Percentiles rank a stretch among this genome's conserved stretches.
Evolutionary conservation across 2,797 vertebrate genomes (phyloP).

Genomic region (Astyanax mexicanus): DNA sequence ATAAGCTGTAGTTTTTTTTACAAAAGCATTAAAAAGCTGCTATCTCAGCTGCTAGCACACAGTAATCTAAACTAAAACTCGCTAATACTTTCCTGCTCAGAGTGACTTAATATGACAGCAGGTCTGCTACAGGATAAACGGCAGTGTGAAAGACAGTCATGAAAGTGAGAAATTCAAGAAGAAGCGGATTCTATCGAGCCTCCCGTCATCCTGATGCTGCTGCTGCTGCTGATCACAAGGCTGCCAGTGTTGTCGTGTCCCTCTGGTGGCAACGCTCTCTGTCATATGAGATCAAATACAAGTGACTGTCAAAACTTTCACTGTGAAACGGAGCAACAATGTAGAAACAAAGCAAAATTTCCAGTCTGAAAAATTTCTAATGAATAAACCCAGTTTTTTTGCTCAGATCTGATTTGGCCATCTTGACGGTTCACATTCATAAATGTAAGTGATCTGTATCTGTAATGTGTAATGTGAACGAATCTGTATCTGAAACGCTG

Average conservation of each 20-base stretch:
- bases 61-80: background rate
- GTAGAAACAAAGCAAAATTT: background rate
- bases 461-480: too few relatives aligned
- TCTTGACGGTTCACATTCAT: too few relatives aligned
- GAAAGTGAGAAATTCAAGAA: background rate
- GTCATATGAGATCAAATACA: slow-evolving; percentile 3
- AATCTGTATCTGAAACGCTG: too few relatives aligned
- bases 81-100: background rate
- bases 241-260: slow-evolving; percentile 54
- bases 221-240: slow-evolving; percentile 23
- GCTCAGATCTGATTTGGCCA: too few relatives aligned
- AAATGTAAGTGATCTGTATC: too few relatives aligned
- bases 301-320: too few relatives aligned
- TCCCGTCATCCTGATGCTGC: slow-evolving; percentile 3
- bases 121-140: background rate
- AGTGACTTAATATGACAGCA: background rate
- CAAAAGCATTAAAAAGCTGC: background rate
- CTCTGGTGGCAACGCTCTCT: slow-evolving; percentile 51
- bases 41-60: background rate
- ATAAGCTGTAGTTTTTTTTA: background rate
- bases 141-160: background rate
- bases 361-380: too few relatives aligned
- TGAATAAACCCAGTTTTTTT: too few relatives aligned
- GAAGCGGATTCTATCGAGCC: slow-evolving; percentile 1
- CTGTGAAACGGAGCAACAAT: background rate